A percentile compares a stretch with the other conserved stretches of the same genome.
phyloP scores from a whole-genome alignment of 2,113 vertebrate genomes.

The Micromys minutus region DNA sequence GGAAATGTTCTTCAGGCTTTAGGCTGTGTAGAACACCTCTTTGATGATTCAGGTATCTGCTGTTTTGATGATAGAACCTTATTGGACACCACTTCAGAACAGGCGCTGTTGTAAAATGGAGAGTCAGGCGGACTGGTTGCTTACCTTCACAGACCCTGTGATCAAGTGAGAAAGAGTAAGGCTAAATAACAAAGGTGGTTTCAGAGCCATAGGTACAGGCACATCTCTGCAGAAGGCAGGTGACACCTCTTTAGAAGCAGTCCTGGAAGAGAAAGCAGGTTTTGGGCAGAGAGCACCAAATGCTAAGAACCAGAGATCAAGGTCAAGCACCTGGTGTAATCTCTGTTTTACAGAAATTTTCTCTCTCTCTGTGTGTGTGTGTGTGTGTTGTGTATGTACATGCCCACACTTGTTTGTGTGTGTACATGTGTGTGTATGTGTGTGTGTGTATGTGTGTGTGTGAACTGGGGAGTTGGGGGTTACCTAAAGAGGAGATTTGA shows the following conservation, averaged over 20 bases:
- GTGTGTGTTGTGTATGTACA: no score
- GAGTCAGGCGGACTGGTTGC: accelerated
- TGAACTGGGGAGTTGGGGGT: background rate
- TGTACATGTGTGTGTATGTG: no score
- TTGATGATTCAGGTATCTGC: no score
- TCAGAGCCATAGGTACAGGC: background rate
- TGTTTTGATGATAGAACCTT: background rate
- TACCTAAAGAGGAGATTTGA: background rate
- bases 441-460: background rate
- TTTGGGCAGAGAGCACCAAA: background rate
- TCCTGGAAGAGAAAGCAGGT: background rate
- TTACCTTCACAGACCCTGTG: background rate
- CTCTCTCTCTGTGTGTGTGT: no score
- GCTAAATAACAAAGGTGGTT: accelerated
- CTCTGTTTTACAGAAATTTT: background rate
- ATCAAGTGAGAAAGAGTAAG: background rate
- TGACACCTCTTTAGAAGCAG: accelerated
- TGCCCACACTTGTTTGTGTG: background rate
- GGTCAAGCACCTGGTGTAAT: background rate
- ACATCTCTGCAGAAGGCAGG: background rate
- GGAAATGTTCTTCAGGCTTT: background rate
- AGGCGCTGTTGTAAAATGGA: no score
- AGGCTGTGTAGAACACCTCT: background rate
- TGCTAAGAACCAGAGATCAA: background rate
- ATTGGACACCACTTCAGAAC: background rate